Conservation (phyloP, 2,888 invertebrate species). For the Acleris emargana region DNA sequence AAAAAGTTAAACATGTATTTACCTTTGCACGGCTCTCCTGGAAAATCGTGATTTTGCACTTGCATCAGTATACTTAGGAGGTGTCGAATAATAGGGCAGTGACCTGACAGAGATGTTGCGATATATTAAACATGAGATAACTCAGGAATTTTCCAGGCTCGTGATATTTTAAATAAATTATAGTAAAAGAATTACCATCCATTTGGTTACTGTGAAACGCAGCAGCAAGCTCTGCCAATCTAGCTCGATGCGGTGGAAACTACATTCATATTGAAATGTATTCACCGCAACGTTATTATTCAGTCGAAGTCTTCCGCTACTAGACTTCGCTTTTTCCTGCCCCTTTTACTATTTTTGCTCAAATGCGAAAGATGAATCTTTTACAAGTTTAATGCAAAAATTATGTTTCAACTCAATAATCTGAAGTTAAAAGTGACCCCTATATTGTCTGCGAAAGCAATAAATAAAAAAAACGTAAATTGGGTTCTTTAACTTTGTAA, state of each 20-base stretch:
- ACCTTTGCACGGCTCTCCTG: too few species aligned
- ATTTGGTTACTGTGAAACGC: slow-evolving; percentile 11
- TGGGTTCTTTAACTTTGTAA: too few species aligned
- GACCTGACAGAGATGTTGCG: too few species aligned
- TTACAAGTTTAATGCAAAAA: slow-evolving; percentile 61
- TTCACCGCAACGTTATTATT: slow-evolving; percentile 52
- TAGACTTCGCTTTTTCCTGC: slow-evolving; percentile 58
- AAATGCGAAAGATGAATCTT: slow-evolving; percentile 58
- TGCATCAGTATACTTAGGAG: too few species aligned
- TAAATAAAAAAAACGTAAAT: too few species aligned
- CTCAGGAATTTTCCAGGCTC: neutral
- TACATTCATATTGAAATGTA: slow-evolving; percentile 56
- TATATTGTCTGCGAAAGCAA: too few species aligned
- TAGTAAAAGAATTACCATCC: slow-evolving; percentile 1
- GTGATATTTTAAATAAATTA: neutral
- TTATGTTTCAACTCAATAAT: slow-evolving; percentile 50
- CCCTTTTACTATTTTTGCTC: slow-evolving; percentile 50
- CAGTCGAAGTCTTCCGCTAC: slow-evolving; percentile 53
- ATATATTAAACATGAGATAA: too few species aligned
- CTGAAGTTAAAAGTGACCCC: neutral
- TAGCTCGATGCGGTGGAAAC: slow-evolving; percentile 38
- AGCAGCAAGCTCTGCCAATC: slow-evolving; percentile 19
- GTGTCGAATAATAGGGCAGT: too few species aligned
- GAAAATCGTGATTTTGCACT: too few species aligned
- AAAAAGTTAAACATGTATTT: too few species aligned